Conservation (phyloP, 2,113 vertebrate species). For the Eudyptes chrysolophus region DNA sequence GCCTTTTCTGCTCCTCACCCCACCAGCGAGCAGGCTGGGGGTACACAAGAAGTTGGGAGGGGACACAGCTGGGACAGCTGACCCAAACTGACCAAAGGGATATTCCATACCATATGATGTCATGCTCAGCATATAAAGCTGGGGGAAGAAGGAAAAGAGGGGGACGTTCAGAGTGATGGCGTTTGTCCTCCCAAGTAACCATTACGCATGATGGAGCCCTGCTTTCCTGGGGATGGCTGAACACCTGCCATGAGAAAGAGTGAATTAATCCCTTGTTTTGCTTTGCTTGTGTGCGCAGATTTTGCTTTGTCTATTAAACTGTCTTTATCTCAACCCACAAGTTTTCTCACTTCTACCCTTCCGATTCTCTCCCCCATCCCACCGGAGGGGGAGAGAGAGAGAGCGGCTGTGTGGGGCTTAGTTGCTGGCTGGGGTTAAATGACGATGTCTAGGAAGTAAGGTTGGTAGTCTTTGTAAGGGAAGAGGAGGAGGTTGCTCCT, state of each 20-base stretch:
- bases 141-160: no score
- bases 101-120: no score
- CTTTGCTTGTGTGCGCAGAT: background rate
- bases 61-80: background rate
- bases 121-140: background rate
- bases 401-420: background rate
- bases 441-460: background rate
- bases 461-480: background rate
- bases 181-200: background rate
- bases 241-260: background rate
- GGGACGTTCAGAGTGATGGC: background rate
- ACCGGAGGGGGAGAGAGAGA: rapidly evolving
- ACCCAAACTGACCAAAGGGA: background rate
- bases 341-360: background rate
- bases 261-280: background rate
- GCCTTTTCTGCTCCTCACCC: no score
- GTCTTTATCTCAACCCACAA: background rate
- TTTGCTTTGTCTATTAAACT: background rate
- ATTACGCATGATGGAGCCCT: background rate
- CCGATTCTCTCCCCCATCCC: background rate
- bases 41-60: background rate
- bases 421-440: background rate
- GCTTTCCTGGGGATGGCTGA: background rate
- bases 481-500: background rate
- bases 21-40: no score